These are phyloP conservation scores for Drosophila mimetica DNA, from an alignment of 2,888 invertebrate genomes.

Conservation along the genomic window DNA sequence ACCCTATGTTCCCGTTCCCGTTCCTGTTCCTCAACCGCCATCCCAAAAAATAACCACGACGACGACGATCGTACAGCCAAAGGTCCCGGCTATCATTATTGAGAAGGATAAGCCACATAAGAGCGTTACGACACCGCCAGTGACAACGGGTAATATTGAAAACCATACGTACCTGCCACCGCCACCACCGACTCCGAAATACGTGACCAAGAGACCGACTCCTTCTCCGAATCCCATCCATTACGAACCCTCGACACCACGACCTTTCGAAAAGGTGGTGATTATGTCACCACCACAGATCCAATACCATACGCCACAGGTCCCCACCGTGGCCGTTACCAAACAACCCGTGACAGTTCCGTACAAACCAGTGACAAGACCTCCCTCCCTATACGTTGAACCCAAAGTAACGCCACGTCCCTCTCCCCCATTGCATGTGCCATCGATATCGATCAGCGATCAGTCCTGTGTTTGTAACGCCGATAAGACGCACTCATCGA, in stretches of 20 bases:
- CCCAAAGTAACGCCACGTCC: slow-evolving; percentile 77
- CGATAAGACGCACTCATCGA: slow-evolving; percentile 75
- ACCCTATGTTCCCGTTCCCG: slow-evolving; percentile 71
- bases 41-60: slow-evolving; percentile 50
- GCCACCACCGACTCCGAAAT: slow-evolving; percentile 51
- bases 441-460: slow-evolving; percentile 67
- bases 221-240: slow-evolving; percentile 44
- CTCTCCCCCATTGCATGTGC: slow-evolving; percentile 68
- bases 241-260: slow-evolving; percentile 52
- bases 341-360: slow-evolving; percentile 6
- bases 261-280: slow-evolving; percentile 52
- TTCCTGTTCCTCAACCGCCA: slow-evolving; percentile 61
- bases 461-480: slow-evolving; percentile 77
- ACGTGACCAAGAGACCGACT: slow-evolving; percentile 52
- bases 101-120: slow-evolving; percentile 72
- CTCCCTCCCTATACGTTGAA: slow-evolving; percentile 40
- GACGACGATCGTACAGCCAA: slow-evolving; percentile 61
- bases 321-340: slow-evolving; percentile 10
- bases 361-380: slow-evolving; percentile 22
- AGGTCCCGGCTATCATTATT: slow-evolving; percentile 79
- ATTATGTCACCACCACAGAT: slow-evolving; percentile 46
- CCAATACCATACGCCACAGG: slow-evolving; percentile 43
- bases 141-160: slow-evolving; percentile 76
- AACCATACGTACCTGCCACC: slow-evolving; percentile 63
- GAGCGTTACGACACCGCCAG: slow-evolving; percentile 66